phyloP scores from a whole-genome alignment of 2,113 vertebrate species.

The Macrotus californicus region DNA sequence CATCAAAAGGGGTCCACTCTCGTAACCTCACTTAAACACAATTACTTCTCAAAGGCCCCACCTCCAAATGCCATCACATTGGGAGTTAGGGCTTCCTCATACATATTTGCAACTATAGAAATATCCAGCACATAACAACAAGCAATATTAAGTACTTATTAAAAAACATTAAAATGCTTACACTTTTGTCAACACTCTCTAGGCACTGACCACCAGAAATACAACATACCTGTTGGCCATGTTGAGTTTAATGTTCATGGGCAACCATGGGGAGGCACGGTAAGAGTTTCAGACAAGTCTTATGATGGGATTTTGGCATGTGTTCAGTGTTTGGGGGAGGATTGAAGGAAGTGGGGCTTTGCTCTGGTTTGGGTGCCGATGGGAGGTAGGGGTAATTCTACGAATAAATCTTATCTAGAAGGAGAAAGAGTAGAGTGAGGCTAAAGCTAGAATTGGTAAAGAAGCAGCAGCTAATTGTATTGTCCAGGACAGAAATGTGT shows the following conservation, averaged over 20 bases:
- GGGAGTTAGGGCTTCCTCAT: background rate
- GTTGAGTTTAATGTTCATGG: background rate
- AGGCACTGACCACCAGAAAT: background rate
- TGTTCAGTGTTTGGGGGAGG: background rate
- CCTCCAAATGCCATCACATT: background rate
- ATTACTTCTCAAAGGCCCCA: background rate
- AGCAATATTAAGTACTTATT: background rate
- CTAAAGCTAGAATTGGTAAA: background rate
- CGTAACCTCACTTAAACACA: background rate
- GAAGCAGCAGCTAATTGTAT: background rate
- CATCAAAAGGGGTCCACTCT: background rate
- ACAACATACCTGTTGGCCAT: background rate
- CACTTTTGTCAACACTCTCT: background rate
- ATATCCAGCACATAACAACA: background rate
- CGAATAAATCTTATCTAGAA: background rate
- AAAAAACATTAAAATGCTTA: background rate
- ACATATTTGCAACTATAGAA: background rate
- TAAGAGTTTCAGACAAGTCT: background rate
- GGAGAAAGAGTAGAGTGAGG: background rate
- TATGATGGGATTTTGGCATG: background rate
- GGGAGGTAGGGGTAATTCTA: background rate
- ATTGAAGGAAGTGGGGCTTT: background rate
- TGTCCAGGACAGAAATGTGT: background rate
- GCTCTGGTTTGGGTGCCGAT: background rate
- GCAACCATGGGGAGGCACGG: too few species aligned